Conservation (phyloP, 2,797 vertebrate species). For the Mionectes olivaceus region DNA sequence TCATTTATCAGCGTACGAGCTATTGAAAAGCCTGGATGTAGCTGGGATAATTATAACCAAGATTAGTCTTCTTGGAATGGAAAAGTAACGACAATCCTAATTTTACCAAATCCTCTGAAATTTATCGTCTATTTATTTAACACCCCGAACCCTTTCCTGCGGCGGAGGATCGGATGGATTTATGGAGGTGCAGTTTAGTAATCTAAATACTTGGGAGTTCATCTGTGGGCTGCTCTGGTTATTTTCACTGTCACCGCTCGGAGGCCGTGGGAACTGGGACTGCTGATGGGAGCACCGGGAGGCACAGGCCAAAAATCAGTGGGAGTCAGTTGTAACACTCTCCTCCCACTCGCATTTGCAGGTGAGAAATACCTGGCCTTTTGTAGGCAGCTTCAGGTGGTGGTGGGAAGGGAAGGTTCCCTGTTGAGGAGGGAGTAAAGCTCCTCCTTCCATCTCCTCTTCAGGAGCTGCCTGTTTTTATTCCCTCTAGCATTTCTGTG, state of each 20-base stretch:
- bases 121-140: constrained; percentile 40
- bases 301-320: background rate
- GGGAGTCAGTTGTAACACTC: background rate
- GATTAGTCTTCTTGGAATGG: constrained; percentile 21
- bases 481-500: background rate
- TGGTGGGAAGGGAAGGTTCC: background rate
- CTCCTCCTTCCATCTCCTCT: background rate
- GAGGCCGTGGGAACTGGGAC: constrained; percentile 1
- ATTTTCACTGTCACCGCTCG: constrained; percentile 12
- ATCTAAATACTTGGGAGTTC: background rate
- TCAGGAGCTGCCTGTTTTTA: background rate
- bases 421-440: background rate
- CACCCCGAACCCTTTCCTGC: background rate
- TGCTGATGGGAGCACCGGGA: background rate
- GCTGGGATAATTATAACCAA: constrained; percentile 22
- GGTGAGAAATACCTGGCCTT: background rate
- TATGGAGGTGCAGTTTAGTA: background rate
- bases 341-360: background rate
- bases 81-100: constrained; percentile 1
- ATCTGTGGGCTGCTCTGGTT: constrained; percentile 33
- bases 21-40: constrained; percentile 22
- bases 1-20: constrained; percentile 17
- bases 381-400: background rate
- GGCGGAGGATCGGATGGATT: background rate
- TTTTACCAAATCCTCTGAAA: constrained; percentile 35